Evolutionary conservation across 2,797 vertebrate species (phyloP), one percentile per base, ranked within the genome.

Genomic region (Lindbergichthys nudifrons): DNA sequence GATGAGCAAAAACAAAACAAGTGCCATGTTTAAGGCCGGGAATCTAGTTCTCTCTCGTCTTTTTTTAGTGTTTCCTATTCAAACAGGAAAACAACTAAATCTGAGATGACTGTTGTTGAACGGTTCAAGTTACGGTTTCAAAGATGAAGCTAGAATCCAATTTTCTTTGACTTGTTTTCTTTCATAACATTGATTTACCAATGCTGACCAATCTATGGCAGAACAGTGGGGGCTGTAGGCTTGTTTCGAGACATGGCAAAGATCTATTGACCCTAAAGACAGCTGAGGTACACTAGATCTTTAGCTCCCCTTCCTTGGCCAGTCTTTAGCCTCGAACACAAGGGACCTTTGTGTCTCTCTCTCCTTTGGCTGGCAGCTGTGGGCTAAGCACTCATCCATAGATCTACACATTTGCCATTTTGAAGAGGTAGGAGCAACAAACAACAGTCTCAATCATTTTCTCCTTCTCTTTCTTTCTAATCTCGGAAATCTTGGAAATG

Each of bases 231-330:
- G 75, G 73, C 68, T 75, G 56, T 64, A 64, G 60, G 63, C 81
- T 79, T 71, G 74, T 88, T 88, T 82, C 80, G 67, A 53, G 52
- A 39, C 66, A 87, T 81, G 87, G 80, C 89, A 88, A 83, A 80
- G 73, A 80, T 89, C 82, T 89, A 86, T 85, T 90, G 88, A 93
- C 91, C 89, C 89, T 87, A 81, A 71, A 83, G 90, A 92, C 92
- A 94, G 93, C 92, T 93, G 90, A 94, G 87, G 79, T 90, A 90
- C 91, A 90, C 90, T 80, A 85, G 87, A 90, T 87, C 87, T 89
- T 91, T 89, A 84, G 87, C 84, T 85, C 71, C 71, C 67, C 88
- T 89, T 87, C 90, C 87, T 88, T 86, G 84, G 91, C 90, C 80
- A 73, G 84, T 88, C 87, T 86, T 90, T 89, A 77, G 81, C 89